These are phyloP conservation scores for Brachynemurus nebulosus DNA, from an alignment of 2,888 invertebrate genomes.

Conservation along the genomic window DNA sequence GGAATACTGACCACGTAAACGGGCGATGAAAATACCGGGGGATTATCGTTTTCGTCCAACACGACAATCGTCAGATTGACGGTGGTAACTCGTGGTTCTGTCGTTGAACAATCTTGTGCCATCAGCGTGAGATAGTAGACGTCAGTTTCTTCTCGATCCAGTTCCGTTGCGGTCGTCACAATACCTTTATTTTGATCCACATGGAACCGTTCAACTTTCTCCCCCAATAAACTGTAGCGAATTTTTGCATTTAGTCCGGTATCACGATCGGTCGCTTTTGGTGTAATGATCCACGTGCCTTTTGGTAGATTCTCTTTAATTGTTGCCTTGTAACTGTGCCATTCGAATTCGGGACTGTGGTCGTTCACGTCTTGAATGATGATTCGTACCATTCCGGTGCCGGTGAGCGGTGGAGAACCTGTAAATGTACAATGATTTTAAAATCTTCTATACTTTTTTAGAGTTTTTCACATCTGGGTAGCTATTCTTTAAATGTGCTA, in stretches of 20 bases:
- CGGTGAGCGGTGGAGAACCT: slow-evolving; percentile 86
- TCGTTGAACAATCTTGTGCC: slow-evolving; percentile 79
- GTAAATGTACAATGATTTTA: slow-evolving; percentile 28
- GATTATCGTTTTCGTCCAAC: slow-evolving; percentile 75
- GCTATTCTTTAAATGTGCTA: too few species aligned
- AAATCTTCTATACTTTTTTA: background rate
- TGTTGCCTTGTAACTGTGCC: slow-evolving; percentile 61
- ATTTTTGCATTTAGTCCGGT: slow-evolving; percentile 75
- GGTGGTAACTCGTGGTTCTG: slow-evolving; percentile 68
- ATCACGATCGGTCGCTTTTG: slow-evolving; percentile 71
- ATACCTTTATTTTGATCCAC: slow-evolving; percentile 68
- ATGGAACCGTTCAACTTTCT: slow-evolving; percentile 64
- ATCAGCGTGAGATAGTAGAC: slow-evolving; percentile 69
- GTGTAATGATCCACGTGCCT: slow-evolving; percentile 62
- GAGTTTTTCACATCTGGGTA: background rate
- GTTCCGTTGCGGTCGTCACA: slow-evolving; percentile 53
- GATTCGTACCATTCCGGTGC: slow-evolving; percentile 80
- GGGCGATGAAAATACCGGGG: slow-evolving; percentile 59
- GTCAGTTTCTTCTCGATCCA: slow-evolving; percentile 69
- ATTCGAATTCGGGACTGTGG: slow-evolving; percentile 76
- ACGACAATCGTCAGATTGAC: slow-evolving; percentile 70
- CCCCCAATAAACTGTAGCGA: slow-evolving; percentile 71
- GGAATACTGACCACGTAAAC: slow-evolving; percentile 71
- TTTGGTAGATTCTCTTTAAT: slow-evolving; percentile 72
- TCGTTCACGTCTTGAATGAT: slow-evolving; percentile 91